Evolutionary conservation across 1,140 invertebrate species (phyloP).

Genomic region (Anoplolepis gracilipes): DNA sequence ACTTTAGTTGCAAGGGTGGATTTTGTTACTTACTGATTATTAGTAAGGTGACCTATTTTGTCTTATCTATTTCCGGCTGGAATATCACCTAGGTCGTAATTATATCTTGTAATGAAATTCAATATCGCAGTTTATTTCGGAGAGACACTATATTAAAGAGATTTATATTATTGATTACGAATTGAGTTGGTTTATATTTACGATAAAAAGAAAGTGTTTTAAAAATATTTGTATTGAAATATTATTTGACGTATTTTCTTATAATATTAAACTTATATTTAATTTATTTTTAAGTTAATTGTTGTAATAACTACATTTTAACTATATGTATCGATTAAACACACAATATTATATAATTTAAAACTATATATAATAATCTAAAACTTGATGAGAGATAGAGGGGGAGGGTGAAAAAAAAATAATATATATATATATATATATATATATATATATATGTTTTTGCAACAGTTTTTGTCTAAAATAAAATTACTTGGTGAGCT

Average conservation of each 20-base stretch:
- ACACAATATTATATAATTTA: not conserved
- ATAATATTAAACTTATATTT: no score
- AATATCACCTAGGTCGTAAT: constrained; percentile 40
- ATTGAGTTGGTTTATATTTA: not conserved
- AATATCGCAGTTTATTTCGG: constrained; percentile 1
- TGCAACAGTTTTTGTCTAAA: not conserved
- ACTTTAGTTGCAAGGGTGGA: not conserved
- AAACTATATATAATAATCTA: not conserved
- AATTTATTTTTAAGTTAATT: no score
- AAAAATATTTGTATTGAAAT: no score
- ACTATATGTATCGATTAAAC: not conserved
- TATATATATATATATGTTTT: no score
- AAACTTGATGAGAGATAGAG: not conserved
- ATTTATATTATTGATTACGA: not conserved
- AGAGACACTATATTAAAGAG: not conserved
- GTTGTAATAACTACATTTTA: no score
- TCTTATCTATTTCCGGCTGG: constrained; percentile 43
- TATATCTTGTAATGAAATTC: not conserved
- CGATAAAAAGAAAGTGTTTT: not conserved
- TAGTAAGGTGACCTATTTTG: constrained; percentile 25
- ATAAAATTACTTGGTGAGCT: not conserved
- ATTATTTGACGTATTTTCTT: no score
- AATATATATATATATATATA: no score
- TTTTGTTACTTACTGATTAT: constrained; percentile 28
- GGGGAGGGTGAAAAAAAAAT: not conserved